A percentile compares a stretch with the other conserved stretches of the same genome.
Conservation (phyloP, 2,888 invertebrate genomes). For the Heteromyza rotundicornis region DNA sequence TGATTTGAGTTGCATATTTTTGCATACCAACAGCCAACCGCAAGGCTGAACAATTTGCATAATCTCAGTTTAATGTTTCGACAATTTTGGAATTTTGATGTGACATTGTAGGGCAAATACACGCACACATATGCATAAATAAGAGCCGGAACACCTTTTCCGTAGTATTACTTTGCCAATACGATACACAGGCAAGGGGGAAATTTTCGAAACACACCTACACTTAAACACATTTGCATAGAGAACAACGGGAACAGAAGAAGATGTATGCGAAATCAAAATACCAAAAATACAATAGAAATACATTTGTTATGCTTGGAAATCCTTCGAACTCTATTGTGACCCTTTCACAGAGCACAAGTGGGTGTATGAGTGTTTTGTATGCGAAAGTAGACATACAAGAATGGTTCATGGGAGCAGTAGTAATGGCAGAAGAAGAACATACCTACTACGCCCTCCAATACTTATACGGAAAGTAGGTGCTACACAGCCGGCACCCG, state of each 20-base stretch:
- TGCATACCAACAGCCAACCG: conserved; percentile 10
- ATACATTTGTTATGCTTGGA: no score
- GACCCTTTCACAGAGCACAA: no score
- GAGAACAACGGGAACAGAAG: background rate
- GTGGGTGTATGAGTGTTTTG: no score
- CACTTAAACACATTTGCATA: background rate
- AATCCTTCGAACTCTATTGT: no score
- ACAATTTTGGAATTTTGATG: conserved; percentile 14
- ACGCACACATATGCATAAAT: background rate
- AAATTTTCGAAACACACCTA: background rate
- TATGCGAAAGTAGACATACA: no score
- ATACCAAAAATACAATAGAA: no score
- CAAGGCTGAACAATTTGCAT: conserved; percentile 6
- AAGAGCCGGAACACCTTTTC: background rate
- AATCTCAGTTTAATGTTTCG: conserved; percentile 6
- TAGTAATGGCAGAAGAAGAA: no score
- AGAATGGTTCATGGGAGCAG: no score
- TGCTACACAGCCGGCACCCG: background rate
- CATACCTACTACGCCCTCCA: no score
- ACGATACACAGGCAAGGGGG: no score
- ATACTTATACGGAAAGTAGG: no score
- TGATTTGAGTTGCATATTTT: background rate
- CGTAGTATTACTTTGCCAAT: no score
- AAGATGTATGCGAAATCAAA: background rate
- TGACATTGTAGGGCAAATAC: background rate